Evolutionary conservation across 1,140 invertebrate species (phyloP), one percentile per base, ranked within the genome.

Genomic region (Geopemphigus sp.): DNA sequence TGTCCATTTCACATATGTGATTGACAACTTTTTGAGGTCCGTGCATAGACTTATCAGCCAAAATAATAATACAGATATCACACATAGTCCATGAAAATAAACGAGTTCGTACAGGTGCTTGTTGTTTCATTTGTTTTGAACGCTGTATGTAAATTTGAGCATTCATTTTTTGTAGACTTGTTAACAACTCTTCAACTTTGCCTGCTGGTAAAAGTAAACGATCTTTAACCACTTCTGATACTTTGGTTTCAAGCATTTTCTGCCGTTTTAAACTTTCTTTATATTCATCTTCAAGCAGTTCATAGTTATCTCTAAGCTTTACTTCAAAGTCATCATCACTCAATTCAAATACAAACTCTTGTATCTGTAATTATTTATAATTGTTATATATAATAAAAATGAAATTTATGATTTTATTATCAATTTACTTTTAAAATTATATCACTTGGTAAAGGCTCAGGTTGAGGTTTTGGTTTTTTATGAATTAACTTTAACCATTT

Each of bases 311-410:
- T 2, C 96, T 89, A 4, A 99, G 87, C 84, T 95, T 95, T 0
- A 98, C 95, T 88, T 99, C 97, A 85, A 99, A 99, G 1, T 96
- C 96, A 90, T 99, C 97, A 85, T 99, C 98, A 82, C 92, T 93
- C 85, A 99, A 91, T 87, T 98, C 95, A 80, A 99, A 90, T 5
- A 92, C 84, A 84, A 96, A 92, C 83, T 93, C 92, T 84, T 93
- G 92, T 24, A 94, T 89, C 91, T 93, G 82, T 68, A 85, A 83
- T 83, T 68, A 83, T 83, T 72, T 63, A 53, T 81, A 66, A 14
- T 39, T 64, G 59, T 53, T 12, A 53, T 53, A 50, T 10, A 81
- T 14, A 17, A 66, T 59, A 53, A 17, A 54, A 54, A 72, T 14
- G 12, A 0, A 70, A 11, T 29, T 1, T 19, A 26, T 47, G 11